A percentile compares a stretch with the other conserved stretches of the same genome.
These are phyloP conservation scores for Argyresthia goedartella DNA, from an alignment of 2,888 invertebrate genomes.

Conservation along the genomic window DNA sequence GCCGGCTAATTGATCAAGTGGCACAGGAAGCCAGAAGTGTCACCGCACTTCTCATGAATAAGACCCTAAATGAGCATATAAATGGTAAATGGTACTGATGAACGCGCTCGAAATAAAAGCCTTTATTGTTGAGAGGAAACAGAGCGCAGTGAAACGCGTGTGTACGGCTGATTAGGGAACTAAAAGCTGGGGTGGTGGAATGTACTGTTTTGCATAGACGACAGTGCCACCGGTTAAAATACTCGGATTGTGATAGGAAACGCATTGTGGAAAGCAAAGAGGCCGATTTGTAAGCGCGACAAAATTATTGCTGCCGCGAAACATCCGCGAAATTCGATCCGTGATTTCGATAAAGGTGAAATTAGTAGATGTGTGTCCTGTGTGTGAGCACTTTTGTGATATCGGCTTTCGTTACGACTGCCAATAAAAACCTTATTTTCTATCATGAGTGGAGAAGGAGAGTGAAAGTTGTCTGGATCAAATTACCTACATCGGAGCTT, in stretches of 20 bases:
- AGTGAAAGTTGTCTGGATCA: too few species aligned
- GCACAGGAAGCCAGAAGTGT: slow-evolving; percentile 46
- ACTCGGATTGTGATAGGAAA: background rate
- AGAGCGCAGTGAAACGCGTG: slow-evolving; percentile 26
- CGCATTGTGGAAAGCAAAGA: slow-evolving; percentile 29
- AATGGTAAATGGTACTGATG: slow-evolving; percentile 25
- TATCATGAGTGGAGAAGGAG: too few species aligned
- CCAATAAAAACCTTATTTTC: too few species aligned
- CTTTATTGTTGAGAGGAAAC: slow-evolving; percentile 29
- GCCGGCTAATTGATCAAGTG: slow-evolving; percentile 43
- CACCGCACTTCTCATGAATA: slow-evolving; percentile 32
- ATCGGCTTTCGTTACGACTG: slow-evolving; percentile 11
- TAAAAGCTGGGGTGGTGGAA: too few species aligned
- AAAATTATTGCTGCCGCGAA: slow-evolving; percentile 6
- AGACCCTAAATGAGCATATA: slow-evolving; percentile 52
- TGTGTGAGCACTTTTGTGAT: background rate
- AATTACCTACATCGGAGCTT: too few species aligned
- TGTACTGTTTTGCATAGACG: too few species aligned
- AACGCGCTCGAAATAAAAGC: slow-evolving; percentile 23
- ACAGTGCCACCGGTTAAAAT: too few species aligned
- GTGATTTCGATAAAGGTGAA: slow-evolving; percentile 47
- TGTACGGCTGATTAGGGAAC: slow-evolving; percentile 11
- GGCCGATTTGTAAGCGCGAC: slow-evolving; percentile 41
- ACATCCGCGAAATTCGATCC: slow-evolving; percentile 19
- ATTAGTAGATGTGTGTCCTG: slow-evolving; percentile 46